Conservation (phyloP, 1,140 invertebrate species). For the Holotrichia oblita region DNA sequence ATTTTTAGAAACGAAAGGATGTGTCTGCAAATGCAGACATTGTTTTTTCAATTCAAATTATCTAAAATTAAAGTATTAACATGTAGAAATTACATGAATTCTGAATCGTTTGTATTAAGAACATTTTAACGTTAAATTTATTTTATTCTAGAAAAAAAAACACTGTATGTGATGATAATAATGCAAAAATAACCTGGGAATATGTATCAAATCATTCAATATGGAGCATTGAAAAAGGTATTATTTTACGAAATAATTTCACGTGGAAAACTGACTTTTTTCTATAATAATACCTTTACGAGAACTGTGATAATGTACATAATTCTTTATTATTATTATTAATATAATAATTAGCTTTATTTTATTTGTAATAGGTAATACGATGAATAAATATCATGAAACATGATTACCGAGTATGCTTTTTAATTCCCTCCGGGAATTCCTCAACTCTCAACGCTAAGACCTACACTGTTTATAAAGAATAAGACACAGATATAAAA, state of each 20-base stretch:
- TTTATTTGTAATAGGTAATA: constrained; percentile 32
- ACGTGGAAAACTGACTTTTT: background rate
- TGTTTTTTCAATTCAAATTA: background rate
- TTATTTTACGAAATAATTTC: background rate
- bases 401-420: no score
- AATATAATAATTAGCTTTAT: constrained; percentile 3
- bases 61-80: background rate
- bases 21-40: no score
- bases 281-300: background rate
- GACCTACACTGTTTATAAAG: no score
- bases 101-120: background rate
- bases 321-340: constrained; percentile 13
- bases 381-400: background rate
- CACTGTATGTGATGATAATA: background rate
- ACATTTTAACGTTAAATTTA: no score
- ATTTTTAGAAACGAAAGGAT: no score
- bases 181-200: background rate
- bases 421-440: no score
- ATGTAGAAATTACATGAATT: background rate
- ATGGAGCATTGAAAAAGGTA: background rate
- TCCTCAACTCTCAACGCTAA: no score
- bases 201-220: background rate
- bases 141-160: no score
- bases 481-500: no score
- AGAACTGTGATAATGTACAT: constrained; percentile 40